Percentiles rank a stretch among this genome's conserved stretches.
phyloP scores from a whole-genome alignment of 1,140 invertebrate species.

The Pseudobourletiella spinata region DNA sequence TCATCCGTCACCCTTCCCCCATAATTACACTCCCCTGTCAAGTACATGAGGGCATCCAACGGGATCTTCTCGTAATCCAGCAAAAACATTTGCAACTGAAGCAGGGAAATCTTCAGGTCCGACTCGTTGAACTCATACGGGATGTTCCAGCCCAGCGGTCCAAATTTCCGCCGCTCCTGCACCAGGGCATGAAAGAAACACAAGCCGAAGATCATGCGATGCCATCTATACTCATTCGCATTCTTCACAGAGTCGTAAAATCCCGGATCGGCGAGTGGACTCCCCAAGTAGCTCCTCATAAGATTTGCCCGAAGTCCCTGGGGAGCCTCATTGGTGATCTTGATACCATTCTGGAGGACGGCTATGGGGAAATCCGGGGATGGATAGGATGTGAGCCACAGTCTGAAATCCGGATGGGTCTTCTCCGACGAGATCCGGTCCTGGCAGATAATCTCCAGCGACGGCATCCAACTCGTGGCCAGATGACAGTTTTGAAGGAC shows the following conservation, averaged over 20 bases:
- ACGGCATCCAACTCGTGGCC: slow-evolving; percentile 82
- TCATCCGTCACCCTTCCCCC: slow-evolving; percentile 87
- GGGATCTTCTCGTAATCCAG: slow-evolving; percentile 70
- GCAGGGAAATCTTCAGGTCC: slow-evolving; percentile 71
- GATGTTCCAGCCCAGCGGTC: slow-evolving; percentile 87
- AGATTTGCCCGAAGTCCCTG: slow-evolving; percentile 50
- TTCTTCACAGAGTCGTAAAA: slow-evolving; percentile 52
- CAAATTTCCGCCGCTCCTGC: slow-evolving; percentile 80
- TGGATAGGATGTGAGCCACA: slow-evolving; percentile 90
- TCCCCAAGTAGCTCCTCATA: slow-evolving; percentile 45
- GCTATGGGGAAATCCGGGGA: slow-evolving; percentile 52
- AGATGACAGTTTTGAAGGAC: slow-evolving; percentile 91
- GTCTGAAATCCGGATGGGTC: slow-evolving; percentile 64
- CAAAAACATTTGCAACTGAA: slow-evolving; percentile 74
- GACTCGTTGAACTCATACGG: slow-evolving; percentile 92
- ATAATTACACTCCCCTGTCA: slow-evolving; percentile 91
- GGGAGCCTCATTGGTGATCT: slow-evolving; percentile 52
- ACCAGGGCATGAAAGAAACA: slow-evolving; percentile 88
- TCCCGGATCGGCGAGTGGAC: slow-evolving; percentile 48
- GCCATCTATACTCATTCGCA: slow-evolving; percentile 46
- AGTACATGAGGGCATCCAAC: slow-evolving; percentile 72
- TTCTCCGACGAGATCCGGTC: slow-evolving; percentile 53
- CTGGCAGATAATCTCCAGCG: slow-evolving; percentile 69
- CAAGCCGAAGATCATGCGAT: slow-evolving; percentile 54
- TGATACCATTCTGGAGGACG: slow-evolving; percentile 50